Evolutionary conservation across 2,888 invertebrate species (phyloP).

Genomic region (Eristalis intricaria): DNA sequence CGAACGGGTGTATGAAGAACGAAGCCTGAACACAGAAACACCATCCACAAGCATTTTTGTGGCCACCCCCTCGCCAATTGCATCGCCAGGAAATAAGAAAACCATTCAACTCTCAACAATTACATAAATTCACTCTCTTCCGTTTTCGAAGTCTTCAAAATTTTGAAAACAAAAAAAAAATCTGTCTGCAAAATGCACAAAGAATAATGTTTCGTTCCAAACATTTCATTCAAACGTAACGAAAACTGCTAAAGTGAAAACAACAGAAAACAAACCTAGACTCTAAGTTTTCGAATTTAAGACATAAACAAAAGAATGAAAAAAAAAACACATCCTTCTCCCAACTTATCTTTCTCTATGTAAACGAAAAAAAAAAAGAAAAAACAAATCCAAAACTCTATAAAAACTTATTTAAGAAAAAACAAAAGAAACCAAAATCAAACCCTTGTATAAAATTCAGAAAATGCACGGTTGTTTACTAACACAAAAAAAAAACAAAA

Average conservation of each 20-base stretch:
- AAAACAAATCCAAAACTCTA: background rate
- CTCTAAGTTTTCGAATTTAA: slow-evolving; percentile 49
- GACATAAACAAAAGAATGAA: slow-evolving; percentile 18
- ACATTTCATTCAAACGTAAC: slow-evolving; percentile 35
- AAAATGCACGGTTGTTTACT: slow-evolving; percentile 74
- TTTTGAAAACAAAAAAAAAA: slow-evolving; percentile 2
- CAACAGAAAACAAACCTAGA: slow-evolving; percentile 5
- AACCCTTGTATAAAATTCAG: slow-evolving; percentile 66
- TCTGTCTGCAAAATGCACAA: background rate
- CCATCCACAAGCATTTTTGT: slow-evolving; percentile 80
- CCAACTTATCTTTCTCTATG: slow-evolving; percentile 39
- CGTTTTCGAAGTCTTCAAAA: slow-evolving; percentile 2
- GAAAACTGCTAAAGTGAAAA: slow-evolving; percentile 9
- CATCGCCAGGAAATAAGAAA: slow-evolving; percentile 79
- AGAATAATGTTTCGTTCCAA: background rate
- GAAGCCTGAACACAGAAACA: slow-evolving; percentile 80
- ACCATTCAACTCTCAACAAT: slow-evolving; percentile 78
- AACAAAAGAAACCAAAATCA: slow-evolving; percentile 26
- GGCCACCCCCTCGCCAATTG: slow-evolving; percentile 80
- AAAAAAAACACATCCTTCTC: slow-evolving; percentile 21
- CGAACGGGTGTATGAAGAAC: slow-evolving; percentile 81
- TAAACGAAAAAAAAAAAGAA: slow-evolving; percentile 28
- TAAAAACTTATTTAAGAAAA: background rate
- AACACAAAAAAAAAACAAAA: slow-evolving; percentile 51
- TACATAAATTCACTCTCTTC: slow-evolving; percentile 72